phyloP scores from a whole-genome alignment of 2,113 vertebrate genomes.

The Syrmaticus mikado region DNA sequence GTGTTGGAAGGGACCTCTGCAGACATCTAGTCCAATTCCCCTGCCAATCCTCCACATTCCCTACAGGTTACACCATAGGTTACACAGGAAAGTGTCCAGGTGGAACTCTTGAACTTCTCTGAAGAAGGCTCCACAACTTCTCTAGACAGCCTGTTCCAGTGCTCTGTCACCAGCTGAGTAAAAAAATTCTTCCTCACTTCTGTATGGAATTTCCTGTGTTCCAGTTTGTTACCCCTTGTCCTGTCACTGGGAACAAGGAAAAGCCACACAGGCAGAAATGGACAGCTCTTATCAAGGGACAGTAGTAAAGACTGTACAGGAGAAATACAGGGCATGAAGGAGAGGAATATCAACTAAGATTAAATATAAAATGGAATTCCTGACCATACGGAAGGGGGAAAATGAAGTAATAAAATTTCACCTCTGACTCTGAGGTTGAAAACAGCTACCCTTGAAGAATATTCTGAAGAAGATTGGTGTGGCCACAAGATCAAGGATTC shows the following conservation, averaged over 20 bases:
- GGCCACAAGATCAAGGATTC: not conserved
- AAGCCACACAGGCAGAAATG: not conserved
- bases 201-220: no score
- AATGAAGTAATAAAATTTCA: not conserved
- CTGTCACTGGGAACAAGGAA: not conserved
- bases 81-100: no score
- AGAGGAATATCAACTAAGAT: not conserved
- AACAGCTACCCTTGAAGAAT: not conserved
- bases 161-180: no score
- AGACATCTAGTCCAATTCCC: no score
- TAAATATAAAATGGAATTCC: not conserved
- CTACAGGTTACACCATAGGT: no score
- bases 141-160: no score
- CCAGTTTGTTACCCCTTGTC: no score
- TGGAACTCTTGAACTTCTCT: no score
- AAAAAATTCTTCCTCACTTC: no score
- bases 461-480: not conserved
- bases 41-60: no score
- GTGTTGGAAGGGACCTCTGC: no score
- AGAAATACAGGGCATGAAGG: not conserved
- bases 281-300: not conserved
- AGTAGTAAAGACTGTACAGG: not conserved
- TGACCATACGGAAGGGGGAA: not conserved
- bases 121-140: no score
- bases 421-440: not conserved